These are phyloP conservation scores for Echeneis naucrates DNA, from an alignment of 2,797 vertebrate species.

Conservation along the genomic window DNA sequence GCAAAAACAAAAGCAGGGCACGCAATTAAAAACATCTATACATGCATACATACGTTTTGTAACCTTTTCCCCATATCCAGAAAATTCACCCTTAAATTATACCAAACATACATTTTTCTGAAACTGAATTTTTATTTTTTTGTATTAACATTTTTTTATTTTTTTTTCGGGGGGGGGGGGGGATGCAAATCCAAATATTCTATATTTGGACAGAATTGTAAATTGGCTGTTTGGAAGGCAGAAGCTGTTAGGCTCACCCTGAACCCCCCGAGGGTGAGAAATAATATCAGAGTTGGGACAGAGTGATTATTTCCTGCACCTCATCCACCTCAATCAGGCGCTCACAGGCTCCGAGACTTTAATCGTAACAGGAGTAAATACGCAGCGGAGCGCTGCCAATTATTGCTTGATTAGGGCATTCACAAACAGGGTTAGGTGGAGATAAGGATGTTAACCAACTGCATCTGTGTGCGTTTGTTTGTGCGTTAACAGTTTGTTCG, in stretches of 20 bases:
- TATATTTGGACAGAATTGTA: constrained; percentile 35
- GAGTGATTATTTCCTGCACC: constrained; percentile 23
- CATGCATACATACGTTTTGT: too few species aligned
- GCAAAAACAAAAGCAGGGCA: too few species aligned
- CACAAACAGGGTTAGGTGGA: constrained; percentile 16
- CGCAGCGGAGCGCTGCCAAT: constrained; percentile 28
- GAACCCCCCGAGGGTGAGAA: constrained; percentile 12
- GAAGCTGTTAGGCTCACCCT: neutral
- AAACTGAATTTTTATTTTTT: neutral
- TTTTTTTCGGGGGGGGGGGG: too few species aligned
- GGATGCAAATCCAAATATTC: constrained; percentile 24
- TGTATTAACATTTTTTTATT: too few species aligned
- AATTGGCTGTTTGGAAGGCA: constrained; percentile 33
- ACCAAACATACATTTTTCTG: neutral
- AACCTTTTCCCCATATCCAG: neutral
- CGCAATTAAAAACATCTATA: too few species aligned
- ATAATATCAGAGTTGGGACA: constrained; percentile 22
- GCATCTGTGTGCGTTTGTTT: neutral
- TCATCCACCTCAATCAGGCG: constrained; percentile 36
- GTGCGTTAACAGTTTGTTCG: too few species aligned
- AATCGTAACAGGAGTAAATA: constrained; percentile 38
- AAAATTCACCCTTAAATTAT: neutral
- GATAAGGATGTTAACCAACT: neutral
- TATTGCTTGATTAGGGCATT: constrained; percentile 36
- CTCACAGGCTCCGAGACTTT: constrained; percentile 33